Base-by-base conservation (phyloP, 1,140 invertebrate species). In the Polyergus mexicanus region DNA sequence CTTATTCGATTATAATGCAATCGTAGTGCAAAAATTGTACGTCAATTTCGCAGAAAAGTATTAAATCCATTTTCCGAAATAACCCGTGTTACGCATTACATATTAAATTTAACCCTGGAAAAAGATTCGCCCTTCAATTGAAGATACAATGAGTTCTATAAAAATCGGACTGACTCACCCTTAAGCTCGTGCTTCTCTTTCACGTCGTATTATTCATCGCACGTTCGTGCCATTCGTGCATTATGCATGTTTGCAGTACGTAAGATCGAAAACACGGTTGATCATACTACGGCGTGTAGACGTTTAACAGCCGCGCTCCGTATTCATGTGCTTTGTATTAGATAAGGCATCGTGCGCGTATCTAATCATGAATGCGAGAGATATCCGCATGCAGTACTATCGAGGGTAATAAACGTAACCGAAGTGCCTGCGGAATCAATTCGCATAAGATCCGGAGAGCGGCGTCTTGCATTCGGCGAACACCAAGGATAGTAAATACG, bases 341-440 rank as follows among this genome's bases (percentile, higher is more conserved):
- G 60, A 84, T 38, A 65, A 76, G 71, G 60, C 69, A 25, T 74
- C 28, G 58, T 25, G 44, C 58, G 28, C 32, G 41, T 25, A 65
- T 84, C 32, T 58, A 58, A 84, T 84, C 81, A 60, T 38, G 74
- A 77, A 84, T 77, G 32, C 81, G 47, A 25, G 72, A 56, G 60
- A 65, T 77, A 62, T 41, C 10, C 56, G 13, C 54, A 13, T 72
- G 22, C 69, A 32, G 60, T 41, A 54, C 25, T 13, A 44, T 72
- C 81, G 47, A 35, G 81, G 60, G 58, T 84, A 84, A 84, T 84
- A 84, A 84, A 77, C 81, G 62, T 44, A 44, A 58, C 28, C 56
- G 35, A 47, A 47, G 58, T 47, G 44, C 47, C 38, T 32, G 72
- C 47, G 58, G 41, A 84, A 84, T 84, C 81, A 84, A 84, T 84